Evolutionary conservation across 2,113 vertebrate genomes (phyloP), one percentile per base, ranked within the genome.

Genomic region (Strigops habroptila): DNA sequence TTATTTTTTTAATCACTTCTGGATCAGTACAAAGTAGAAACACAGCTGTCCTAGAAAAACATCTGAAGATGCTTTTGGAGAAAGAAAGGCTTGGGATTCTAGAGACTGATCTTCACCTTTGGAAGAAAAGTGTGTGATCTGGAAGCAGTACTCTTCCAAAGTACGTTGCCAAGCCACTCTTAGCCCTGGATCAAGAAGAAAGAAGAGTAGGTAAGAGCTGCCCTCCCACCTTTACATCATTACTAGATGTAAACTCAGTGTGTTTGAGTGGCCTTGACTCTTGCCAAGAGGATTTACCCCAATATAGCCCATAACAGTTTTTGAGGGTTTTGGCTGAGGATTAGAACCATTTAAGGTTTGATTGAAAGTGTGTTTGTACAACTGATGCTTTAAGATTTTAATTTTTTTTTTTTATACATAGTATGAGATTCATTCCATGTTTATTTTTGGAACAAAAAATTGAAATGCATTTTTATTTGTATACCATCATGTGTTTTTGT

Each of bases 361-460:
- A 37, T 28, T 88, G 18, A 79, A 55, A 52, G 7, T 17, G 41
- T 49, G 11, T 65, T 91, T 76, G 11, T 37, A 55, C 7, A 91
- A 88, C 18, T 44, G 11, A 51, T 65, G 18, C 37, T 33, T 48
- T 59, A 73, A 59, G 25, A 31, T 33, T 48, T 43, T 76, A 22
- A n/a, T 82, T 7, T 5, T 9, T 11, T n/a, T 55, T 59, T 49
- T 35, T 9, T 3, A 17, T 46, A 81, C 91, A 67, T 24, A 21
- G 9, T 23, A 11, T 30, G 28, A 71, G 7, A 85, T 49, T 35
- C 2, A 43, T 28, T 60, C 51, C 1, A 7, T n/a, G 12, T 15
- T 70, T 73, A 23, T 62, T 90, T 93, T 85, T 90, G 21, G 74
- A 90, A 81, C 7, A 67, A 81, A 87, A 83, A 35, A 3, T 37